These are phyloP conservation scores for Blennius ocellaris DNA, from an alignment of 2,113 vertebrate species.

Conservation along the genomic window DNA sequence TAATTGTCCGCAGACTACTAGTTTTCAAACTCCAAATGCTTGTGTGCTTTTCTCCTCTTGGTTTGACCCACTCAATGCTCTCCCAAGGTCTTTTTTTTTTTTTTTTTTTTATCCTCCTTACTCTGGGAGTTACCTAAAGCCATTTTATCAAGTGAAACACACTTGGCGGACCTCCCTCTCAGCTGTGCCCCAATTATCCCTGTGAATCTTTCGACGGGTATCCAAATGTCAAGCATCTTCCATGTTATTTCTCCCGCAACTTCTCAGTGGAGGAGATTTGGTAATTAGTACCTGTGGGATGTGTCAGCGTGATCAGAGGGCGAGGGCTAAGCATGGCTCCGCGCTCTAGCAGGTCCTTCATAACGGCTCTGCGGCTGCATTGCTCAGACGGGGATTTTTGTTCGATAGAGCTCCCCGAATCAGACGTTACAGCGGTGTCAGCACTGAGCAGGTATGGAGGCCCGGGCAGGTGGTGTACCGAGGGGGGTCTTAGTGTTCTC, in stretches of 20 bases:
- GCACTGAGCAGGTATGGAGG: slow-evolving; percentile 53
- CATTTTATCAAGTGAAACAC: slow-evolving; percentile 77
- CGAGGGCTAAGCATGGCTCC: slow-evolving; percentile 70
- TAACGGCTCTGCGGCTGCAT: slow-evolving; percentile 50
- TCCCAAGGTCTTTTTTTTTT: slow-evolving; percentile 67
- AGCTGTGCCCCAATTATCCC: slow-evolving; percentile 82
- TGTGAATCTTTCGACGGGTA: slow-evolving; percentile 75
- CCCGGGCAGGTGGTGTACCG: slow-evolving; percentile 37
- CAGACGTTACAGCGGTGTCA: slow-evolving; percentile 60
- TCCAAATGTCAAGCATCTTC: slow-evolving; percentile 83
- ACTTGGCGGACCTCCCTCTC: slow-evolving; percentile 72
- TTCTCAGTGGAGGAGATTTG: slow-evolving; percentile 62
- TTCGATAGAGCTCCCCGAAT: slow-evolving; percentile 61
- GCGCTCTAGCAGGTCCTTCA: slow-evolving; percentile 54
- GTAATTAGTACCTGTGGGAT: slow-evolving; percentile 87
- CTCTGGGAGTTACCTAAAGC: slow-evolving; percentile 69
- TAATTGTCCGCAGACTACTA: slow-evolving; percentile 63
- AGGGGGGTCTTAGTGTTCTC: slow-evolving; percentile 67
- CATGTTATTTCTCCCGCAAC: slow-evolving; percentile 70
- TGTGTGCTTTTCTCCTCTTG: slow-evolving; percentile 23
- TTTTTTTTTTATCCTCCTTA: slow-evolving; percentile 69
- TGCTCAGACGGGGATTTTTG: slow-evolving; percentile 70
- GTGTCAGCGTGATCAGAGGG: slow-evolving; percentile 78
- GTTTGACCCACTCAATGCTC: slow-evolving; percentile 53
- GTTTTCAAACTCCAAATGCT: slow-evolving; percentile 60